Evolutionary conservation across 2,797 vertebrate genomes (phyloP).

Genomic region (Phoeniculus purpureus): DNA sequence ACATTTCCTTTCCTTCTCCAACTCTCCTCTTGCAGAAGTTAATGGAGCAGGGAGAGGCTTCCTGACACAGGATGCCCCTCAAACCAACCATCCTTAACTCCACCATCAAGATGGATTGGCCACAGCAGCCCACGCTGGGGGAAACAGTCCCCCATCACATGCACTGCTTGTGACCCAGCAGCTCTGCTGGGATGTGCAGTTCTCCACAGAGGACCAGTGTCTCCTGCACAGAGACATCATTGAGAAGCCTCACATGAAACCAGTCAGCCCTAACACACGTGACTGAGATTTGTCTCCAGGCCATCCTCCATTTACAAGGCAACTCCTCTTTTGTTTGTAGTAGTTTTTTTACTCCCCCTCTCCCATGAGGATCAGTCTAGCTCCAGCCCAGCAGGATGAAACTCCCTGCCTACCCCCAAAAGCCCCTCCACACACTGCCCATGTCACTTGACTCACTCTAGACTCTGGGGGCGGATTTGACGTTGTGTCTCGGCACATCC

Average conservation of each 20-base stretch:
- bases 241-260: conserved; percentile 66
- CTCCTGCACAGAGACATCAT: conserved; percentile 43
- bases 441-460: conserved; percentile 42
- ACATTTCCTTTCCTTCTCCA: background rate
- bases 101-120: background rate
- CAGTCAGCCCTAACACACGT: conserved; percentile 25
- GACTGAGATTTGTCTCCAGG: conserved; percentile 8
- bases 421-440: background rate
- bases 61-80: background rate
- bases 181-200: background rate
- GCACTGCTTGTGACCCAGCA: conserved; percentile 60
- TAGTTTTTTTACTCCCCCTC: background rate
- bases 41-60: background rate
- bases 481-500: background rate
- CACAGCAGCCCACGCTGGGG: background rate
- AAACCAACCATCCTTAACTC: fast-evolving
- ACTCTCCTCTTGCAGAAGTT: background rate
- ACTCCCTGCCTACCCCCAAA: background rate
- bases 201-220: conserved; percentile 67
- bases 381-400: background rate
- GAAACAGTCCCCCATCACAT: conserved; percentile 48
- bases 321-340: background rate
- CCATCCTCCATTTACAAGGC: background rate
- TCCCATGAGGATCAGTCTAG: background rate
- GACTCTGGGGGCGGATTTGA: background rate